These are phyloP conservation scores for Prosopocoilus inquinatus DNA, from an alignment of 2,888 invertebrate species.

Conservation along the genomic window DNA sequence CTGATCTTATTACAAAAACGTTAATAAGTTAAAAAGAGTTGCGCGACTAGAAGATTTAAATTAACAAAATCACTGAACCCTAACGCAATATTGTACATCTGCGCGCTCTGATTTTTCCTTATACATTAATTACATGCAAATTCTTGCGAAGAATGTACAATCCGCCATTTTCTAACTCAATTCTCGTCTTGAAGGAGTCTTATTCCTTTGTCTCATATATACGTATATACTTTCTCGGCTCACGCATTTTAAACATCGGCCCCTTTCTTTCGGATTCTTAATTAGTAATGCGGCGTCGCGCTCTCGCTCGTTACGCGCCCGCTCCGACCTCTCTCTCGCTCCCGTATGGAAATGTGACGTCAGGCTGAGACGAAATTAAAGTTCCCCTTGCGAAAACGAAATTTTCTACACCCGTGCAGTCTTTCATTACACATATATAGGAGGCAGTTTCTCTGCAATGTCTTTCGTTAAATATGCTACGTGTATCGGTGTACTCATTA, in stretches of 20 bases:
- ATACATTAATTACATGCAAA: constrained; percentile 53
- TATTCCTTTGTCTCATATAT: constrained; percentile 52
- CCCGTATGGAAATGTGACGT: constrained; percentile 50
- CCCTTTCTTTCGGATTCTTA: constrained; percentile 70
- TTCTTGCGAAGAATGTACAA: constrained; percentile 51
- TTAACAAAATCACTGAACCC: constrained; percentile 40
- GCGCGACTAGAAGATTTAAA: constrained; percentile 36
- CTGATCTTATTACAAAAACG: background rate
- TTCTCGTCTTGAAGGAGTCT: constrained; percentile 50
- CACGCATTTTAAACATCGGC: constrained; percentile 55
- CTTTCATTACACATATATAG: constrained; percentile 49
- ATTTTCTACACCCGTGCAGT: constrained; percentile 53
- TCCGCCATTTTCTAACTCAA: constrained; percentile 53
- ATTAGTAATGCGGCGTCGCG: constrained; percentile 62
- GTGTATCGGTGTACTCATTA: constrained; percentile 40
- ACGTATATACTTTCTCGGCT: constrained; percentile 46
- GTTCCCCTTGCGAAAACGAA: constrained; percentile 49
- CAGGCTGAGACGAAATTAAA: constrained; percentile 50
- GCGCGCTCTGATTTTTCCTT: constrained; percentile 50
- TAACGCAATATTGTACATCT: constrained; percentile 46
- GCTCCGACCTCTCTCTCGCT: constrained; percentile 11
- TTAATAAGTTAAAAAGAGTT: constrained; percentile 3
- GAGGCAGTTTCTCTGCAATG: constrained; percentile 40
- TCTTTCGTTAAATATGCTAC: constrained; percentile 46
- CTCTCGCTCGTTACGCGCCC: constrained; percentile 14